Base-by-base conservation (phyloP, 1,140 invertebrate species). In the Formica selysi region DNA sequence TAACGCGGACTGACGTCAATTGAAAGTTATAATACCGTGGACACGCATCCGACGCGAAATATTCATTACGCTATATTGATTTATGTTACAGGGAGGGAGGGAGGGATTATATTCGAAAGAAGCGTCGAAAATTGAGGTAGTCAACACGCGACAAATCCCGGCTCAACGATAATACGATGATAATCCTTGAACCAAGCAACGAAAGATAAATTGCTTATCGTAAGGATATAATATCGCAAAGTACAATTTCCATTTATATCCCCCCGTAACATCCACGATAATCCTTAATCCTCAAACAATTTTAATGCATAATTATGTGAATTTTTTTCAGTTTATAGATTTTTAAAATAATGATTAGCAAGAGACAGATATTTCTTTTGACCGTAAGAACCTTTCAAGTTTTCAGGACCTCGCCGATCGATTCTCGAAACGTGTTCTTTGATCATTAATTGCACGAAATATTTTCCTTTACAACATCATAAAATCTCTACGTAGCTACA, bases 51-150 rank as follows among this genome's bases (percentile, higher is more conserved):
- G 38, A 54, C 10, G n/a, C 70, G 41, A 87, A 89, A 89, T 89
- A 87, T 90, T 89, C 88, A 90, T 90, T 78, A 89, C 64, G 86
- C 76, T 87, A 78, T 87, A 90, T 90, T 89, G 79, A 90, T 90
- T 89, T 89, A 84, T 87, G 51, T 29, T 32, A 71, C 41, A 8
- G 29, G 41, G 41, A 32, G 10, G 48, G 51, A 22, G 48, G 26
- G 76, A 26, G 13, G 64, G 29, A 89, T 89, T 83, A 83, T 68
- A 16, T 90, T 79, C 51, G 67, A 11, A 61, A 54, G 73, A 36
- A 62, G 54, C 26, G 29, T 16, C 6, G 78, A 87, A 90, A 89
- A 90, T 89, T 70, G 19, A 51, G 41, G 41, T 5, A 0, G 62
- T 67, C 59, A n/a, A 29, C 8, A 29, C 67, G 38, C 38, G 26